Conservation (phyloP, 35 echinoderm and acorn worm genomes). For the Patiria miniata region DNA sequence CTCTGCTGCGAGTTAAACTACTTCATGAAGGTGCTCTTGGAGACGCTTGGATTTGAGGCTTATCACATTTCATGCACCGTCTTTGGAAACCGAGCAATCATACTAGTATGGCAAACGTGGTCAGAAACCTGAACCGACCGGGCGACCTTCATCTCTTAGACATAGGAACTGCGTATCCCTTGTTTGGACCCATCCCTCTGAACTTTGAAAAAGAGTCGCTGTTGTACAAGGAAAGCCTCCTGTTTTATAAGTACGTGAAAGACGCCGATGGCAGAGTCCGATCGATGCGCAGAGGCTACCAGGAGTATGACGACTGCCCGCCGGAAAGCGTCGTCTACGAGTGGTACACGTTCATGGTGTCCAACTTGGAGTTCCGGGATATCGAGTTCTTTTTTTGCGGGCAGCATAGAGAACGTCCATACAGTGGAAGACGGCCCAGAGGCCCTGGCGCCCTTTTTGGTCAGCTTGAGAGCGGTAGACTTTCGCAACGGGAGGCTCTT, state of each 20-base stretch:
- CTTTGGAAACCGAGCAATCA: neutral
- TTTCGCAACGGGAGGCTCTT: too few species aligned
- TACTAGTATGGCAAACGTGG: neutral
- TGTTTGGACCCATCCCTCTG: constrained; percentile 24
- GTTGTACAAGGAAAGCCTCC: constrained; percentile 18
- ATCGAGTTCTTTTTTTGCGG: too few species aligned
- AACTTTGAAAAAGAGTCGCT: constrained; percentile 34
- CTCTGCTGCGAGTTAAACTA: constrained; percentile 29
- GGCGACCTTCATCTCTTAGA: constrained; percentile 39
- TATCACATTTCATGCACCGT: neutral
- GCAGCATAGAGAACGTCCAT: too few species aligned
- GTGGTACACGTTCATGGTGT: too few species aligned
- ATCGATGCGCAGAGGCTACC: too few species aligned
- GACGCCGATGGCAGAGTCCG: too few species aligned
- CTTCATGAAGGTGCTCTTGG: constrained; percentile 33
- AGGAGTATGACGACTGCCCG: too few species aligned
- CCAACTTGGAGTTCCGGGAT: too few species aligned
- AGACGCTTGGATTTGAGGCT: constrained; percentile 25
- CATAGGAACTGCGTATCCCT: constrained; percentile 28
- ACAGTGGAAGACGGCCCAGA: too few species aligned
- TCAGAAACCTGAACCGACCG: neutral
- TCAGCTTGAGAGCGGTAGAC: too few species aligned
- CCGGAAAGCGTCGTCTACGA: too few species aligned
- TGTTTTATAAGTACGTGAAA: constrained; percentile 1
- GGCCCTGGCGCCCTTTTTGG: too few species aligned